These are phyloP conservation scores for Podotricha telesiphe DNA, from an alignment of 2,888 invertebrate species.

Conservation along the genomic window DNA sequence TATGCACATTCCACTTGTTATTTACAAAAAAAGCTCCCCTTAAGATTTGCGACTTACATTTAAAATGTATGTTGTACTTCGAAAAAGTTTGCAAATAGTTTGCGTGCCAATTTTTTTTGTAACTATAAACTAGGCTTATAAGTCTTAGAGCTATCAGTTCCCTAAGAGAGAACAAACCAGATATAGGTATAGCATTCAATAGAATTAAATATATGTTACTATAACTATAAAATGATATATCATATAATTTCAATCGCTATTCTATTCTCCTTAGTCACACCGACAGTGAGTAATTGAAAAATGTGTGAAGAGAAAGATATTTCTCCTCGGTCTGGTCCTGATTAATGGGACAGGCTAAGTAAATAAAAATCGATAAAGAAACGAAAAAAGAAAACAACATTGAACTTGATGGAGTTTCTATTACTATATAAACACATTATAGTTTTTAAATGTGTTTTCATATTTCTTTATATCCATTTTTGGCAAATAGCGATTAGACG, in stretches of 20 bases:
- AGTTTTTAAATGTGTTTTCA: too few species aligned
- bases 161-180: too few species aligned
- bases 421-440: not conserved
- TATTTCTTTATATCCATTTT: too few species aligned
- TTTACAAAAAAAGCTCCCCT: too few species aligned
- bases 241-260: slow-evolving; percentile 1
- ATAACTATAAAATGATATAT: slow-evolving; percentile 15
- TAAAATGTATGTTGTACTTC: too few species aligned
- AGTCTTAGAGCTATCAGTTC: too few species aligned
- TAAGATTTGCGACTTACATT: too few species aligned
- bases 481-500: too few species aligned
- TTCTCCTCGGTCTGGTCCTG: slow-evolving; percentile 3
- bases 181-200: not conserved
- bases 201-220: not conserved
- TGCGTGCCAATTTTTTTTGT: too few species aligned
- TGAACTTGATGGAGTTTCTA: not conserved
- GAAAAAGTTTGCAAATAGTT: too few species aligned
- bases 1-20: too few species aligned
- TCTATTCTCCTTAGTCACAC: not conserved
- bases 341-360: slow-evolving; percentile 6
- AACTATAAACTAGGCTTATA: too few species aligned
- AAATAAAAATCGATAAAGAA: slow-evolving; percentile 4
- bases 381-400: not conserved
- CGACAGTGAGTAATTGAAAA: slow-evolving; percentile 19
- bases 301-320: not conserved